phyloP scores from a whole-genome alignment of 2,113 vertebrate genomes.

The Camelus dromedarius region DNA sequence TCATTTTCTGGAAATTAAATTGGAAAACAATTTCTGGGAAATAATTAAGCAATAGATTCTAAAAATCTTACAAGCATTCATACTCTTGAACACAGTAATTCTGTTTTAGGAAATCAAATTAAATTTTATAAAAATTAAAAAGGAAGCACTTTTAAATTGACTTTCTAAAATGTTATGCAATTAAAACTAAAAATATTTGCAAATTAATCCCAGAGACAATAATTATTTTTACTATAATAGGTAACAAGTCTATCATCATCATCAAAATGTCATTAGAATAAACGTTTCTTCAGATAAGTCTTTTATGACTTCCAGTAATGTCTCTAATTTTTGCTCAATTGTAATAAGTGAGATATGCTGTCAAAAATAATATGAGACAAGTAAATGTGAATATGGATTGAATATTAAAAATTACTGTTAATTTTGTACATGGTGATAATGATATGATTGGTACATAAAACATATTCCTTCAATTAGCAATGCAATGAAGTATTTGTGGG shows the following conservation, averaged over 20 bases:
- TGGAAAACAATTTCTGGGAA: slow-evolving; percentile 26
- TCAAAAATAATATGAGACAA: slow-evolving; percentile 1
- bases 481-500: background rate
- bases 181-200: slow-evolving; percentile 35
- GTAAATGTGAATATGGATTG: slow-evolving; percentile 6
- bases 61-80: background rate
- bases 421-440: slow-evolving; percentile 14
- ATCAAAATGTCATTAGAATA: background rate
- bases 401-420: slow-evolving; percentile 14
- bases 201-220: background rate
- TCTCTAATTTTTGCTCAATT: slow-evolving; percentile 1
- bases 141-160: background rate
- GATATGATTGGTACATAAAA: slow-evolving; percentile 11
- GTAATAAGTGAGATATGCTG: background rate
- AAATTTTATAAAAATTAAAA: slow-evolving; percentile 30
- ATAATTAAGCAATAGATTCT: background rate
- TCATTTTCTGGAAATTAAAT: slow-evolving; percentile 36
- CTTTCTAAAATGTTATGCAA: background rate
- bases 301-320: slow-evolving; percentile 6
- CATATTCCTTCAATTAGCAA: background rate
- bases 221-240: slow-evolving; percentile 34
- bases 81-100: background rate
- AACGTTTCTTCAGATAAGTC: background rate
- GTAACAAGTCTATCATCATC: background rate
- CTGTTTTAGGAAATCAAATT: background rate